phyloP scores from a whole-genome alignment of 2,113 vertebrate species.

The Lagenorhynchus albirostris region DNA sequence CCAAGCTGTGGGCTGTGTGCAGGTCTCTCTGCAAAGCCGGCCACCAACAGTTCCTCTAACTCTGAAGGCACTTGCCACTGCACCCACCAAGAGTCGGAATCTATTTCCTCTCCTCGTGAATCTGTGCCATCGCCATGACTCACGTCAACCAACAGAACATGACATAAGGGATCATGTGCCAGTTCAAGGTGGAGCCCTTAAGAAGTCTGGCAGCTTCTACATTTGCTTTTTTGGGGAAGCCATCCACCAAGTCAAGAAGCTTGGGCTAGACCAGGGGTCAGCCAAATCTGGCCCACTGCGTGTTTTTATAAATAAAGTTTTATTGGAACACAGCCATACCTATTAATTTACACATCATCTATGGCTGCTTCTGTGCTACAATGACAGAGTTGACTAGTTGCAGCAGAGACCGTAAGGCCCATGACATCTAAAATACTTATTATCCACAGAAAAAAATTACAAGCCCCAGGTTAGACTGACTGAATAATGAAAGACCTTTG shows the following conservation, averaged over 20 bases:
- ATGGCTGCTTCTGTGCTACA: not conserved
- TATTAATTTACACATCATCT: not conserved
- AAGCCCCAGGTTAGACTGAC: not conserved
- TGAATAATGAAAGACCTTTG: not conserved
- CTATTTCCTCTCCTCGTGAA: not conserved
- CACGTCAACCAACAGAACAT: not conserved
- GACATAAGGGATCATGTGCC: not conserved
- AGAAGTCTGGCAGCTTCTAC: not conserved
- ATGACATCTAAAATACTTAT: not conserved
- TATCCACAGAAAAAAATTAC: not conserved
- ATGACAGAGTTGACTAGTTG: not conserved
- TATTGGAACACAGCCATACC: not conserved
- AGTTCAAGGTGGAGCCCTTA: not conserved
- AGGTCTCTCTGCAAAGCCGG: not conserved
- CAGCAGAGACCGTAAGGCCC: not conserved
- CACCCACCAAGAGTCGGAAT: not conserved
- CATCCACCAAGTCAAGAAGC: not conserved
- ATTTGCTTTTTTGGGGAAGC: not conserved
- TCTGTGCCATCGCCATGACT: not conserved
- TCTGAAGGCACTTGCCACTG: not conserved
- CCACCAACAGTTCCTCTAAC: not conserved
- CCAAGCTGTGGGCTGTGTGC: not conserved
- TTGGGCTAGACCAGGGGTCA: not conserved
- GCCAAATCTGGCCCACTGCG: not conserved
- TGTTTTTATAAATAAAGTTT: constrained; percentile 30